These are phyloP conservation scores for Meteorus cinctellus DNA, from an alignment of 2,888 invertebrate species.

Conservation along the genomic window DNA sequence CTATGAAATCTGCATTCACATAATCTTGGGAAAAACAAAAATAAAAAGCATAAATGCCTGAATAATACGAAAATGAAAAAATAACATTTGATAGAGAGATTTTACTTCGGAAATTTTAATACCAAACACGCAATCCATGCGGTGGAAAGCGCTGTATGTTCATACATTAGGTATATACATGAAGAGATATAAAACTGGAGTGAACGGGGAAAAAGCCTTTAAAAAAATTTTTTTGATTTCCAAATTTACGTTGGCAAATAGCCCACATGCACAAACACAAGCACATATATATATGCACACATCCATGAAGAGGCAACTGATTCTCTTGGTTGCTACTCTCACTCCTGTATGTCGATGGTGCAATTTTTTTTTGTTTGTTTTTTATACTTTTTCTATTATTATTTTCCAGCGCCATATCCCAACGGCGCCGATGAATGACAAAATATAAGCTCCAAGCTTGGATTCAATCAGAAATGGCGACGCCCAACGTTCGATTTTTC, in stretches of 20 bases:
- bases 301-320: constrained; percentile 47
- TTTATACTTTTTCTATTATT: constrained; percentile 44
- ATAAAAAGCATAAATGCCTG: neutral
- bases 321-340: constrained; percentile 46
- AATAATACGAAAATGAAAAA: constrained; percentile 12
- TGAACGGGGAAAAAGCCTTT: constrained; percentile 59
- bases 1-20: constrained; percentile 17
- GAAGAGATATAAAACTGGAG: constrained; percentile 18
- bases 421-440: constrained; percentile 70
- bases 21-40: neutral
- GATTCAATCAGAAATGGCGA: constrained; percentile 72
- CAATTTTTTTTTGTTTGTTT: constrained; percentile 46
- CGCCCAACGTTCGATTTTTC: constrained; percentile 62
- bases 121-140: neutral
- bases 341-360: constrained; percentile 50
- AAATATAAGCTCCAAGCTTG: constrained; percentile 70
- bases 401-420: constrained; percentile 54
- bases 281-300: neutral
- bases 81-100: constrained; percentile 6
- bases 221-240: constrained; percentile 66
- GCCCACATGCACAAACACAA: constrained; percentile 52
- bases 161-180: constrained; percentile 44
- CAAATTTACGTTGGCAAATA: constrained; percentile 69
- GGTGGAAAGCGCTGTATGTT: constrained; percentile 1
- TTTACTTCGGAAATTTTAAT: constrained; percentile 24